These are phyloP conservation scores for Nomada goodeniana DNA, from an alignment of 2,888 invertebrate genomes.

Conservation along the genomic window DNA sequence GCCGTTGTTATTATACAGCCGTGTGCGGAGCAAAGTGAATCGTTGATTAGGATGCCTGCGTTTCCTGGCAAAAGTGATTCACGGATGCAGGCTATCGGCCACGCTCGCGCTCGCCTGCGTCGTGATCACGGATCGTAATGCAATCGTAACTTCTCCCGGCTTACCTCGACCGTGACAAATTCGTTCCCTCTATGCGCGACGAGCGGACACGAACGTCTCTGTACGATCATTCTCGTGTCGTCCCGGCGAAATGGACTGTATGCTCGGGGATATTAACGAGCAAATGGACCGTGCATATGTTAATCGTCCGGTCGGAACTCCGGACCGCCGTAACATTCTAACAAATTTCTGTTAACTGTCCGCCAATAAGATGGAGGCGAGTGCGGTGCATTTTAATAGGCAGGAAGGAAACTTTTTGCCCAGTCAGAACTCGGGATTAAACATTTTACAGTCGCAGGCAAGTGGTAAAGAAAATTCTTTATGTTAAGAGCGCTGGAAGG, in stretches of 20 bases:
- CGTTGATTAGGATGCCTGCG: slow-evolving; percentile 45
- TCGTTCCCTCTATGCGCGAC: slow-evolving; percentile 36
- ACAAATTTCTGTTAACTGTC: too few species aligned
- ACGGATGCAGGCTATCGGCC: slow-evolving; percentile 10
- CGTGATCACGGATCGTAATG: slow-evolving; percentile 65
- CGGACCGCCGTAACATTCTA: too few species aligned
- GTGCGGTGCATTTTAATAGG: too few species aligned
- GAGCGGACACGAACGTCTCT: background rate
- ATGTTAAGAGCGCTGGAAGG: too few species aligned
- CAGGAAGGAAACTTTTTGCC: too few species aligned
- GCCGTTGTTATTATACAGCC: slow-evolving; percentile 2
- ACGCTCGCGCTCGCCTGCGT: slow-evolving; percentile 18
- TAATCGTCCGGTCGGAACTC: too few species aligned
- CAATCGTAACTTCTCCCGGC: slow-evolving; percentile 59
- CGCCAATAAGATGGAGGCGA: too few species aligned
- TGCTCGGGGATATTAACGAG: background rate
- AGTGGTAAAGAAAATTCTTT: too few species aligned
- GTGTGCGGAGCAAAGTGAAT: background rate
- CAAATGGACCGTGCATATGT: too few species aligned
- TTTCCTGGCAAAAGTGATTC: slow-evolving; percentile 50
- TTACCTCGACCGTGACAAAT: slow-evolving; percentile 64
- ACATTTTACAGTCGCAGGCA: too few species aligned
- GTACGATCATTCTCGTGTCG: background rate
- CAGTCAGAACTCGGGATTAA: too few species aligned
- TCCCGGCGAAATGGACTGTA: too few species aligned